Evolutionary conservation across 2,888 invertebrate genomes (phyloP).

Genomic region (Scrobipalpa atriplicella): DNA sequence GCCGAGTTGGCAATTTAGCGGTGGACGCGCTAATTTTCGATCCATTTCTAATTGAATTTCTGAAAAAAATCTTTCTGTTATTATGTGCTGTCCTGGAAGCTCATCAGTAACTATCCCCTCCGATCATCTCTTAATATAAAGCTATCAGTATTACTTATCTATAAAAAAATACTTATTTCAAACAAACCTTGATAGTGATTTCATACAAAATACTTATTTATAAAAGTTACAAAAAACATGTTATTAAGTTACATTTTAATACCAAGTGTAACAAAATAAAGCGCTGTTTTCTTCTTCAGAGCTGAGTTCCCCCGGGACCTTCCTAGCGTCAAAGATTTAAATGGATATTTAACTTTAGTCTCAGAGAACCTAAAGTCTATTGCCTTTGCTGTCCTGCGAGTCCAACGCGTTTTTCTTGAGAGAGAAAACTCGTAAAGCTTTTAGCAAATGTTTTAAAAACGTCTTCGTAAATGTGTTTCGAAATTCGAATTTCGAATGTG

Average conservation of each 20-base stretch:
- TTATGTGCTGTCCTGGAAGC: background rate
- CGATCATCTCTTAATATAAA: no score
- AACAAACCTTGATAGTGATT: no score
- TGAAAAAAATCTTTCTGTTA: background rate
- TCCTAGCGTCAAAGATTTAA: slow-evolving; percentile 75
- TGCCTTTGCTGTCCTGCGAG: slow-evolving; percentile 62
- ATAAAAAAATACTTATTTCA: no score
- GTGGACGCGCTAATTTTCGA: slow-evolving; percentile 34
- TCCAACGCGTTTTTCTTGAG: slow-evolving; percentile 55
- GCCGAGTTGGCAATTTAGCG: slow-evolving; percentile 41
- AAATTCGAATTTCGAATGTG: slow-evolving; percentile 42
- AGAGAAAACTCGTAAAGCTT: slow-evolving; percentile 68
- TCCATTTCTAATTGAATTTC: background rate
- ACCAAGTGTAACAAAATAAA: slow-evolving; percentile 36
- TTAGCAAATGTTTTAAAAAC: slow-evolving; percentile 76
- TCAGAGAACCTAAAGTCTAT: slow-evolving; percentile 78
- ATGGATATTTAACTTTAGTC: slow-evolving; percentile 82
- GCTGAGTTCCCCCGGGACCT: slow-evolving; percentile 60
- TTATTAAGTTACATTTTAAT: background rate
- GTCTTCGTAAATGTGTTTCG: slow-evolving; percentile 57
- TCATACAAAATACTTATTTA: no score
- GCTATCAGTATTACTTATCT: no score
- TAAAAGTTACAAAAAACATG: background rate
- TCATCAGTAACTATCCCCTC: no score
- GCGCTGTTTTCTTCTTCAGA: slow-evolving; percentile 64